Base-by-base conservation (phyloP, 1,140 invertebrate genomes). In the Euura lappo region DNA sequence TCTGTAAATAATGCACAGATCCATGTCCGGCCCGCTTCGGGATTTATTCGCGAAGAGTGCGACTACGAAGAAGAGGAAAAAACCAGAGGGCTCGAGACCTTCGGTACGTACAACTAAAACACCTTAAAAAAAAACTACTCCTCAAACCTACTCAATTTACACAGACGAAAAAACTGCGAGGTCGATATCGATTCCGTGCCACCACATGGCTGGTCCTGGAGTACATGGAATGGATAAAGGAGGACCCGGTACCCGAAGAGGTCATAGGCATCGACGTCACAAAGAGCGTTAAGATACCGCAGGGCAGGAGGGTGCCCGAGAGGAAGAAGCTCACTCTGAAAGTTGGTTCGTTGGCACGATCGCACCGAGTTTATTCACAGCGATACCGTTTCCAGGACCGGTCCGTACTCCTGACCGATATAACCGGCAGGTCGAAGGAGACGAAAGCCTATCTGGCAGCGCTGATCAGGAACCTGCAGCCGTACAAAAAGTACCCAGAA, bases 161-260 rank as follows among this genome's bases (percentile, higher is more conserved):
- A 60, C 51, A 60, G 51, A 8, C 51, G 51, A 60, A 60, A 44
- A 76, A 86, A 84, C 79, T 86, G 4, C 86, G 79, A 42, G 89
- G 89, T 5, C 88, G 86, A 81, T 86, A 88, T 76, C 82, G 88
- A 69, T 92, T 92, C 77, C 87, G 88, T 7, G 89, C 91, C 0
- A 72, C 88, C 0, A 88, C 89, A 0, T 87, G 91, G 68, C 77
- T 88, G 10, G 89, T 91, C 4, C 82, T 91, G 65, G 85, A 86
- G 10, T 91, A 91, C 76, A 81, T 85, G 4, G 86, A 87, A 72
- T 92, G 91, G 91, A 77, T 92, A 65, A 81, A 81, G 28, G 89
- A 89, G 73, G 84, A 77, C 43, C n/a, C 79, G 2, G 79, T 84
- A 2, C 71, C 77, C 4, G 88, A 89, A 70, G 82, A 89, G 28